Evolutionary conservation across 2,888 invertebrate genomes (phyloP).

Genomic region (Heliconius erato): DNA sequence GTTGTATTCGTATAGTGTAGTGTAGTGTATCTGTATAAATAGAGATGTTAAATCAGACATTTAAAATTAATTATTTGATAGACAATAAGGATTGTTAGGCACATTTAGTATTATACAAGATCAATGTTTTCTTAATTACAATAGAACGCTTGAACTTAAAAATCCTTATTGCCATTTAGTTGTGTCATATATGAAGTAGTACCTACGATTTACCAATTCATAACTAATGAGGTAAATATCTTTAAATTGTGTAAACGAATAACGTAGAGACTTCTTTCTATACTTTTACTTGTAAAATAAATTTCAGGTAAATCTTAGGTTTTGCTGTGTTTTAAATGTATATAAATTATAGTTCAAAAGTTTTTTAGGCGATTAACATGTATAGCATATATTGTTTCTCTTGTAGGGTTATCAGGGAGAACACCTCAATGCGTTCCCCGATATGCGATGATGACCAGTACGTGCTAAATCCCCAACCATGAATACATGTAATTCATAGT

Average conservation of each 20-base stretch:
- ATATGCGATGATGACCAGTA: slow-evolving; percentile 25
- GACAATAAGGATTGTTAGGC: slow-evolving; percentile 12
- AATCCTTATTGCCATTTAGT: slow-evolving; percentile 5
- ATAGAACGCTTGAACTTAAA: background rate
- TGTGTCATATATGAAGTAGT: background rate
- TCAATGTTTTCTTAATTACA: background rate
- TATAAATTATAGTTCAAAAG: background rate
- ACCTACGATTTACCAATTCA: slow-evolving; percentile 14
- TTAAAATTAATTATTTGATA: background rate
- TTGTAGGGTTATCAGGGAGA: slow-evolving; percentile 26
- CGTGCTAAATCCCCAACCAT: slow-evolving; percentile 19
- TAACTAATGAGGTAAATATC: background rate
- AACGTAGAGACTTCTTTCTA: background rate
- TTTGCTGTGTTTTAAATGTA: background rate
- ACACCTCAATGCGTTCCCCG: slow-evolving; percentile 24
- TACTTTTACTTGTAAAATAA: background rate
- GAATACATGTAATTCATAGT: slow-evolving; percentile 22
- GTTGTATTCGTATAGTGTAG: background rate
- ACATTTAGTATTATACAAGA: too few species aligned
- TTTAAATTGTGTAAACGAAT: background rate
- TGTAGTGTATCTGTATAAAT: background rate
- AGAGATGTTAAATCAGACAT: background rate
- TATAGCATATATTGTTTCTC: slow-evolving; percentile 17
- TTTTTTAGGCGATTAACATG: slow-evolving; percentile 5
- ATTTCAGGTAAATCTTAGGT: slow-evolving; percentile 1